Conservation (phyloP, 2,113 vertebrate genomes). For the Ranitomeya imitator region DNA sequence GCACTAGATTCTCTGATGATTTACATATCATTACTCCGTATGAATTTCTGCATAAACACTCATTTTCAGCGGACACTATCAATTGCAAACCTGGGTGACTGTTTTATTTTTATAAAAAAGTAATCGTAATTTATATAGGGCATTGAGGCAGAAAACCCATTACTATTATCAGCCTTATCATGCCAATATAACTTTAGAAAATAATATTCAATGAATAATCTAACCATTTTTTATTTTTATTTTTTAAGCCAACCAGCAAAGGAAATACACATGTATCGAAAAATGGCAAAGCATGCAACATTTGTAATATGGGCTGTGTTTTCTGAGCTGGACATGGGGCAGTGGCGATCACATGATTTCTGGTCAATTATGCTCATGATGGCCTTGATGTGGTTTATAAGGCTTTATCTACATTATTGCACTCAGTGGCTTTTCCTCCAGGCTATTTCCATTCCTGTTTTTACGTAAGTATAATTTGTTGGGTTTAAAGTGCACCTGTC, state of each 20-base stretch:
- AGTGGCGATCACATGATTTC: conserved; percentile 73
- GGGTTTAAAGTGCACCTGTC: conserved; percentile 9
- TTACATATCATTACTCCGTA: background rate
- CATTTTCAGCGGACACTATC: background rate
- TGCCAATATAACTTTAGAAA: too few relatives aligned
- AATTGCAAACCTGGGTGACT: background rate
- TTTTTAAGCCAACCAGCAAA: conserved; percentile 28
- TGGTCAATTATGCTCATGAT: conserved; percentile 76
- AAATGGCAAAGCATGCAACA: conserved; percentile 62
- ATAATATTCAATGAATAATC: background rate
- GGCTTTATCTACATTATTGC: conserved; percentile 91
- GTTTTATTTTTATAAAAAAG: background rate
- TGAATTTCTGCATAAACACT: background rate
- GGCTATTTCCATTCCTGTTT: conserved; percentile 83
- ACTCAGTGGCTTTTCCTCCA: conserved; percentile 92
- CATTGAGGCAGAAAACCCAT: background rate
- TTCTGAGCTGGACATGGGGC: conserved; percentile 76
- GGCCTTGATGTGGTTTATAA: conserved; percentile 85
- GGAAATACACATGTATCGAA: conserved; percentile 38
- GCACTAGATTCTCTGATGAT: background rate
- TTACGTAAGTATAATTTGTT: conserved; percentile 79
- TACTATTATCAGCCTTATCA: background rate
- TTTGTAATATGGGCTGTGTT: conserved; percentile 70
- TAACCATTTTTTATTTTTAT: conserved; percentile 10
- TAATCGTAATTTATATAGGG: background rate